Evolutionary conservation across 2,797 vertebrate species (phyloP), one percentile per base, ranked within the genome.

Genomic region (Pelochelys cantorii): DNA sequence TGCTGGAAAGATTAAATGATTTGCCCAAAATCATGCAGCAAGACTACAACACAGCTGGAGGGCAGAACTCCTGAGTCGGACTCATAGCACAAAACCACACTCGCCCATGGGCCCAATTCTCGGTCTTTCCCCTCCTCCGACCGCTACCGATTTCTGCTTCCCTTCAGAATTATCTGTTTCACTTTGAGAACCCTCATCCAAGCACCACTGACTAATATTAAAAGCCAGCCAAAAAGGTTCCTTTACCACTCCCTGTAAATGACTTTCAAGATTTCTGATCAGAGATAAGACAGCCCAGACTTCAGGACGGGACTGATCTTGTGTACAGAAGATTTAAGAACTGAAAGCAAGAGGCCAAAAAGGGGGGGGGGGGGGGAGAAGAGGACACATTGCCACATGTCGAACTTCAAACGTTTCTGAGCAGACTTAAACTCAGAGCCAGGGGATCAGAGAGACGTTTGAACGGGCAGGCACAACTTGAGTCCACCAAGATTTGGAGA

Each of bases 291-390:
- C 65, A 34, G 22, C n/a, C 42, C 65, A 37, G 65, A 31, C 65
- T 71, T 71, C 65, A 22, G n/a, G 34, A 71, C n/a, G 20, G 18
- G 18, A 34, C n/a, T 22, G 65, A 71, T 71, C 65, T 68, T 71
- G n/a, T 20, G 18, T 71, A 15, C 65, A 68, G 65, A n/a, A 68
- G 65, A 68, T 68, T 68, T 68, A n/a, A 34, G 65, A 68, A 68
- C 65, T n/a, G 4, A 68, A 68, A 34, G 17, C 65, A 68, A 34
- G 17, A 34, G 17, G 17, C 31, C 65, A 34, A 65, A n/a, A 15
- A n/a, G 31, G 15, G n/a, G 62, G 31, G 0, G 6, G 14, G 15
- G 29, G 7, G 29, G 29, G 31, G 12, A 3, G 27, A 5, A 7
- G 13, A 18, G 5, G 4, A 34, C 18, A 22, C 65, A 71, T n/a